Evolutionary conservation across 2,797 vertebrate species (phyloP).

Genomic region (Pseudochromis fuscus): DNA sequence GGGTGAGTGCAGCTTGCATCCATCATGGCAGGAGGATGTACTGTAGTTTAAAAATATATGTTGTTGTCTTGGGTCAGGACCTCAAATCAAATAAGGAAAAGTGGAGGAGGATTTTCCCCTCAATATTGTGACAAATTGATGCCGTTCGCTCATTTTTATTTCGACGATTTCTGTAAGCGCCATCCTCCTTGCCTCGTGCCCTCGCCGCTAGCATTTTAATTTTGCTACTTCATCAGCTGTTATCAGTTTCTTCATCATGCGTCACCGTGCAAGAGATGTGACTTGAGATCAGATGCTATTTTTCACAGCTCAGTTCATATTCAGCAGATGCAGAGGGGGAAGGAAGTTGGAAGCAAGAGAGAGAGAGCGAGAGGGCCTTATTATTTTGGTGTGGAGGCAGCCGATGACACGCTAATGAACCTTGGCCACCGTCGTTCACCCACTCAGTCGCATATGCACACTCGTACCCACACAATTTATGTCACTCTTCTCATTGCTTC

Average conservation of each 20-base stretch:
- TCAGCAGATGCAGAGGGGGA: conserved; percentile 47
- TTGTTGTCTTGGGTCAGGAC: conserved; percentile 48
- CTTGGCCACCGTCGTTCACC: conserved; percentile 78
- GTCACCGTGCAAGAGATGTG: conserved; percentile 60
- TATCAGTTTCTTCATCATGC: conserved; percentile 62
- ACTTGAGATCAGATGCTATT: conserved; percentile 62
- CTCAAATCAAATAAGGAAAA: conserved; percentile 29
- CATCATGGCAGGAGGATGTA: conserved; percentile 42
- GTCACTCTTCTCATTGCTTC: conserved; percentile 60
- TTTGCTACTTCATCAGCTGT: conserved; percentile 72
- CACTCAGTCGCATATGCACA: conserved; percentile 65
- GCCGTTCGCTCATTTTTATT: conserved; percentile 39
- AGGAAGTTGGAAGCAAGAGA: conserved; percentile 1
- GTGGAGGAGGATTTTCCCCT: neutral
- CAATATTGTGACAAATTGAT: conserved; percentile 25
- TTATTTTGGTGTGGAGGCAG: conserved; percentile 84
- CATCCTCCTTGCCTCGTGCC: conserved; percentile 26
- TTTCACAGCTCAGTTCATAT: conserved; percentile 67
- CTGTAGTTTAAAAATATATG: conserved; percentile 48
- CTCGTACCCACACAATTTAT: conserved; percentile 71
- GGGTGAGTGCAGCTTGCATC: conserved; percentile 40
- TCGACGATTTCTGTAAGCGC: no score
- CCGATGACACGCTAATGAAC: conserved; percentile 85
- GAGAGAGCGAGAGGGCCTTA: conserved; percentile 49
- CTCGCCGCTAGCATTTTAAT: conserved; percentile 61